Evolutionary conservation across 2,797 vertebrate genomes (phyloP).

Genomic region (Galaxias olidus): DNA sequence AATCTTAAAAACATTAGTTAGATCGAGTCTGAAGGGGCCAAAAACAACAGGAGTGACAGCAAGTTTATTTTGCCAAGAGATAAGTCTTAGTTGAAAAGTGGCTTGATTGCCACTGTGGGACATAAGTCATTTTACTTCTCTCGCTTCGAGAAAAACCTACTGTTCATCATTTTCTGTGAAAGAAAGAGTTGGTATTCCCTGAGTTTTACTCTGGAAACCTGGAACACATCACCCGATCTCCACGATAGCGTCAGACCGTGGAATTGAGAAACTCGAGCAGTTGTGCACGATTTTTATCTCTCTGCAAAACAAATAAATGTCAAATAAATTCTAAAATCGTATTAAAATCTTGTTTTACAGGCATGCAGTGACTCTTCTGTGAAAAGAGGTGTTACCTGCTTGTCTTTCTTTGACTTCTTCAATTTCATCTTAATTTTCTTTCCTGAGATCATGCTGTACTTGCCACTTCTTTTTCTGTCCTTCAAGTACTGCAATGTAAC

Average conservation of each 20-base stretch:
- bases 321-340: background rate
- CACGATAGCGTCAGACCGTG: conserved; percentile 71
- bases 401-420: conserved; percentile 93
- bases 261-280: conserved; percentile 90
- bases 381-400: conserved; percentile 77
- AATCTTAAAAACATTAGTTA: conserved; percentile 9
- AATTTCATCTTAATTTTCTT: conserved; percentile 96
- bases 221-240: conserved; percentile 15
- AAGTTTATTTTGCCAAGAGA: background rate
- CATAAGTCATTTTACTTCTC: background rate
- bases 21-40: background rate
- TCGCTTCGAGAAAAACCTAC: conserved; percentile 31
- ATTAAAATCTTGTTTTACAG: background rate
- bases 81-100: background rate
- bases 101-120: conserved; percentile 26
- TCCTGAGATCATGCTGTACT: conserved; percentile 94
- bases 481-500: conserved; percentile 82
- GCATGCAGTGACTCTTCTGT: background rate
- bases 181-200: conserved; percentile 45
- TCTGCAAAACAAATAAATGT: conserved; percentile 58
- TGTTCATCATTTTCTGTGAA: conserved; percentile 4
- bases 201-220: conserved; percentile 44
- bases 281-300: conserved; percentile 87
- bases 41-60: conserved; percentile 10
- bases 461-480: conserved; percentile 85